Percentiles rank a stretch among this genome's conserved stretches.
phyloP scores from a whole-genome alignment of 2,113 vertebrate genomes.

The Nansenia antarctica region DNA sequence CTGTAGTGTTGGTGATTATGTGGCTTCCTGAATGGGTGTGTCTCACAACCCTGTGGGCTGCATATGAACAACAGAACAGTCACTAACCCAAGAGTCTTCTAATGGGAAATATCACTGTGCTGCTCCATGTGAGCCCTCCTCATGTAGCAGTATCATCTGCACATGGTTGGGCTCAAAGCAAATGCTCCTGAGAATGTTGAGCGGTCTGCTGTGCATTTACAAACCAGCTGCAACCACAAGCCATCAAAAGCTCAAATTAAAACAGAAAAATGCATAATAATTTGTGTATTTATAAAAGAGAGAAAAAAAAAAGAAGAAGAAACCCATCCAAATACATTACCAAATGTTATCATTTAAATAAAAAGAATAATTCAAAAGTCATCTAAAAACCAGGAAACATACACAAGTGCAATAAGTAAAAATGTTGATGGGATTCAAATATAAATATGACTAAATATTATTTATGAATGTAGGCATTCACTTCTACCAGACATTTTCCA shows the following conservation, averaged over 20 bases:
- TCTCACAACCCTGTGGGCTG: neutral
- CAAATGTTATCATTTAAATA: constrained; percentile 9
- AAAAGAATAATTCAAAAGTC: constrained; percentile 6
- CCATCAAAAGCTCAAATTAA: neutral
- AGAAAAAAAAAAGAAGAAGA: neutral
- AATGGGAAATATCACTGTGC: neutral
- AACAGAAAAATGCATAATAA: neutral
- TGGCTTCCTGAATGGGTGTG: neutral
- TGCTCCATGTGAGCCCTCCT: too few relatives aligned
- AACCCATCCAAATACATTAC: neutral
- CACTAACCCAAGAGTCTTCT: neutral
- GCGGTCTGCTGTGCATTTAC: neutral
- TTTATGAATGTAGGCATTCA: neutral
- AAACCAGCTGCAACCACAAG: constrained; percentile 1
- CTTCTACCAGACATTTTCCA: neutral
- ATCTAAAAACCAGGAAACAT: constrained; percentile 18
- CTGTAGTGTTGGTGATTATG: neutral
- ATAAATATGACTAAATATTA: too few relatives aligned
- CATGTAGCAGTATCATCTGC: neutral
- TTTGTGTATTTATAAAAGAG: neutral
- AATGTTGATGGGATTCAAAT: neutral
- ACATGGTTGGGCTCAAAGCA: neutral
- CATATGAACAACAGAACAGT: neutral
- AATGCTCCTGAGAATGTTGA: neutral
- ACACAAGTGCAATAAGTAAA: constrained; percentile 39